Percentiles rank a stretch among this genome's conserved stretches.
phyloP scores from a whole-genome alignment of 2,797 vertebrate genomes.

The Lithobates pipiens region DNA sequence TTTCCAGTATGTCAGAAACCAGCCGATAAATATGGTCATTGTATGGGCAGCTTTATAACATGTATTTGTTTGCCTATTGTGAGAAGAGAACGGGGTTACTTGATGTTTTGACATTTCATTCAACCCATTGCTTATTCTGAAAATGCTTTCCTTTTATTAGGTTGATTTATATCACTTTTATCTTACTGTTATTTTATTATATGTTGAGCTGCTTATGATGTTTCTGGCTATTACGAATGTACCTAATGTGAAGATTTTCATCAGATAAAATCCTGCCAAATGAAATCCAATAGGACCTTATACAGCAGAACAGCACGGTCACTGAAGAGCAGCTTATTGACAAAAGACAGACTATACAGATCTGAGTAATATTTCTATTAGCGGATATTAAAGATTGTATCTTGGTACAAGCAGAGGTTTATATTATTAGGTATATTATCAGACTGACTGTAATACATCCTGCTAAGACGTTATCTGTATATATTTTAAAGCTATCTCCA shows the following conservation, averaged over 20 bases:
- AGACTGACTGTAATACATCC: too few relatives aligned
- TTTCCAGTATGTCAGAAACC: too few relatives aligned
- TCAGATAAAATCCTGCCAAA: slow-evolving; percentile 35
- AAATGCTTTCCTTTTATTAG: too few relatives aligned
- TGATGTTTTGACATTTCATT: too few relatives aligned
- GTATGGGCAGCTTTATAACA: too few relatives aligned
- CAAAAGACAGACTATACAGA: slow-evolving; percentile 31
- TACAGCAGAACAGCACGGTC: slow-evolving; percentile 10
- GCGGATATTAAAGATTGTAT: slow-evolving; percentile 78
- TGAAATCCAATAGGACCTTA: slow-evolving; percentile 9
- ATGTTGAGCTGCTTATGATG: not conserved
- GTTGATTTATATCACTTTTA: too few relatives aligned
- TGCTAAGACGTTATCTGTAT: too few relatives aligned
- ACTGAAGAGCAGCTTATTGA: slow-evolving; percentile 28
- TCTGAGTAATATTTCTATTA: slow-evolving; percentile 58
- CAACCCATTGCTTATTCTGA: too few relatives aligned
- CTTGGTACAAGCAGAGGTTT: slow-evolving; percentile 31
- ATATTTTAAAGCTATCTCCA: too few relatives aligned
- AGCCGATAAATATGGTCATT: too few relatives aligned
- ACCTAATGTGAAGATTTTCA: slow-evolving; percentile 7
- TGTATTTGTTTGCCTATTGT: too few relatives aligned
- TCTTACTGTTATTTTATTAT: not conserved
- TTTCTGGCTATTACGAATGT: not conserved
- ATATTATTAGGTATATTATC: slow-evolving; percentile 22
- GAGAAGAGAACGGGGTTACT: too few relatives aligned